Evolutionary conservation across 2,888 invertebrate species (phyloP).

Genomic region (Saturnia japonica): DNA sequence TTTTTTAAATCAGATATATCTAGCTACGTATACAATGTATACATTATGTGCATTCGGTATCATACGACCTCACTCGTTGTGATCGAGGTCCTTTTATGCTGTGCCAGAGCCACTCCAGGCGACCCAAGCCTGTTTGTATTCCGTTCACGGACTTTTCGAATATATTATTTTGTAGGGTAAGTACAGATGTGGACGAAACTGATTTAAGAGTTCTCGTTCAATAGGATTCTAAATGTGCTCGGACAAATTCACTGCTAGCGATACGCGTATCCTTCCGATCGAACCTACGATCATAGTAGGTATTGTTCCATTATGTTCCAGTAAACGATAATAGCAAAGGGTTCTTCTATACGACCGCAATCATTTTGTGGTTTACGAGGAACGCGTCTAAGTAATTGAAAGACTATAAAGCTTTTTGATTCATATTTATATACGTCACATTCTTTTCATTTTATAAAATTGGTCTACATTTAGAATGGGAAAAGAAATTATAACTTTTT

Average conservation of each 20-base stretch:
- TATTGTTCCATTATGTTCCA: conserved; percentile 36
- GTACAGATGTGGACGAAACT: conserved; percentile 68
- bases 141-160: conserved; percentile 75
- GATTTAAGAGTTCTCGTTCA: conserved; percentile 71
- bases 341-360: conserved; percentile 13
- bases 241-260: conserved; percentile 49
- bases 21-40: too few relatives aligned
- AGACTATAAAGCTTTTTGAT: conserved; percentile 9
- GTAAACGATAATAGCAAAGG: conserved; percentile 14
- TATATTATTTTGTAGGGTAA: conserved; percentile 71
- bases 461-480: background rate
- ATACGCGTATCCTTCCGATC: conserved; percentile 31
- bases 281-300: conserved; percentile 30
- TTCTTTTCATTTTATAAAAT: background rate
- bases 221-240: conserved; percentile 58
- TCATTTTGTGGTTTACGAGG: conserved; percentile 7
- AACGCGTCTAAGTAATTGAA: conserved; percentile 2
- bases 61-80: conserved; percentile 59
- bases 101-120: conserved; percentile 59
- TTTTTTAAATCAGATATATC: too few relatives aligned
- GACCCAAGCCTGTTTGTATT: conserved; percentile 70
- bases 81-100: conserved; percentile 63
- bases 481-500: background rate
- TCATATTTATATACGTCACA: conserved; percentile 1
- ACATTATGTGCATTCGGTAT: conserved; percentile 27